Base-by-base conservation (phyloP, 2,888 invertebrate genomes). In the Plemyria rubiginata region DNA sequence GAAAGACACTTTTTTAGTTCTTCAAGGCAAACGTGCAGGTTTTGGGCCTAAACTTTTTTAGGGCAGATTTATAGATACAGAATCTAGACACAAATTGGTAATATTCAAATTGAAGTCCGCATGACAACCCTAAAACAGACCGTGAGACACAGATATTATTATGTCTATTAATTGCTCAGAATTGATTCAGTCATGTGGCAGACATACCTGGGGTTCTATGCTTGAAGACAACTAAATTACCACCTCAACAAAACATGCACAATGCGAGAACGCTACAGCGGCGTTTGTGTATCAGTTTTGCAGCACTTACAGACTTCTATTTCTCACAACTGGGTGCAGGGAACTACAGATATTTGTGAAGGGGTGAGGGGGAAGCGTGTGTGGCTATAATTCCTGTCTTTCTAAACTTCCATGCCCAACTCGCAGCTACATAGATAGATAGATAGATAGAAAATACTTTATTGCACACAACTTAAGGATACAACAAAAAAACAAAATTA, bases 101-200 rank as follows among this genome's bases (percentile, higher is more conserved):
- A 32, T 32, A 32, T 32, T 32, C 32, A 16, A 16, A 16, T 16
- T 16, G 11, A 16, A 45, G 16, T 2, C 13, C 15, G 15, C 13
- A 15, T 13, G 43, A 16, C 41, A 53, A 41, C 41, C 32, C 48
- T 60, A 54, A 8, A 40, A n/a, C n/a, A 15, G 15, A 41, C 38
- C 16, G 3, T 16, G 16, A 16, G 45, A 16, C 16, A 16, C 16
- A 45, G 45, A 16, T 1, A 22, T n/a, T n/a, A n/a, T n/a, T 9
- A 45, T 16, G 32, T 36, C 41, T 50, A 53, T 50, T 60, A 50
- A 54, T 38, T 49, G 50, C 16, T 36, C 16, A 13, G 22, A 54
- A 54, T 54, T 60, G 60, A 60, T 54, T 54, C 43, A 32, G 43
- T 22, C 32, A 41, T 28, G 48, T 48, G 48, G 3, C 38, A 55